Evolutionary conservation across 2,113 vertebrate species (phyloP), one percentile per base, ranked within the genome.

Genomic region (Cebus imitator): DNA sequence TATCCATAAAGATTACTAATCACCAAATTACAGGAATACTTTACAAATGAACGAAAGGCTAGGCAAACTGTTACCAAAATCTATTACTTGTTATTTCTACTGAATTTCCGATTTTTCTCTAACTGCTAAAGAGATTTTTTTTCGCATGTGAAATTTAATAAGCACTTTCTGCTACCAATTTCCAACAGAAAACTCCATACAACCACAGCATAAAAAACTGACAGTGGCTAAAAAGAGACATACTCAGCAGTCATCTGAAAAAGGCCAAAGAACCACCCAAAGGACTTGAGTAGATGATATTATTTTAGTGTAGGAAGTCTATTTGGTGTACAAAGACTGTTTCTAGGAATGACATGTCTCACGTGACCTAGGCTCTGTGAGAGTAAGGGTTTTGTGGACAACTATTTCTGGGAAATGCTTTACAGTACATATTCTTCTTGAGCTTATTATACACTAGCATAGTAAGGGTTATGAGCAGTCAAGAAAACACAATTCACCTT

Each of bases 401-500:
- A 87, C 20, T 8, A 84, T 30, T 8, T 52, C 78, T 64, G 27
- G 64, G 43, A 86, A 90, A 79, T 78, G 16, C 58, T 93, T 89
- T 89, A 21, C 1, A 11, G 57, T 66, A 68, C 43, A 80, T 37
- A 88, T 16, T 85, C 25, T 73, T 94, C 48, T 55, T 78, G 13
- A 96, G 61, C 58, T 94, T 95, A 78, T 14, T 72, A 27, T 52
- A 90, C 5, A 91, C 37, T 87, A 87, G 27, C 57, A 89, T 37
- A 91, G 70, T 84, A 90, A 86, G 11, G 8, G 4, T 37, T 94
- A 72, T 91, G 37, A 93, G 27, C 23, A 97, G 35, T 79, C 11
- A 90, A 92, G n/a, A 89, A 95, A 32, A 82, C 61, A 50, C 13
- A 66, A 81, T 91, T 95, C 79, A 87, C 30, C 21, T 81, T 84